Evolutionary conservation across 2,113 vertebrate genomes (phyloP).

Genomic region (Cynopterus brachyotis): DNA sequence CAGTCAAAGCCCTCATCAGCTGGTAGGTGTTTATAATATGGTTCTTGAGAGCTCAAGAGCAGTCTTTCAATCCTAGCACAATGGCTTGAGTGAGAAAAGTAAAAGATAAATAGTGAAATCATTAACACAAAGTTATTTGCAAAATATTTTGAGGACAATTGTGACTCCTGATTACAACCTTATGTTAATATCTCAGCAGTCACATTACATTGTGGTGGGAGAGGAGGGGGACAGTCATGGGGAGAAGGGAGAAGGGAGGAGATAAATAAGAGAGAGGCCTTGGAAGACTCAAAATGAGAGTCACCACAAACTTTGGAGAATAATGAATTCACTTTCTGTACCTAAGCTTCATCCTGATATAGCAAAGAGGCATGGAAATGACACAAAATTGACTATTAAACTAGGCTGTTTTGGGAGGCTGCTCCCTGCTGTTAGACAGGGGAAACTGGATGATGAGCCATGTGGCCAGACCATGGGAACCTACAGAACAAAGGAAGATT

Average conservation of each 20-base stretch:
- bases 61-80: not conserved
- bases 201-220: not conserved
- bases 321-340: not conserved
- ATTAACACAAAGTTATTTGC: not conserved
- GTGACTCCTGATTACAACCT: not conserved
- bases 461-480: too few relatives aligned
- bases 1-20: not conserved
- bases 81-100: not conserved
- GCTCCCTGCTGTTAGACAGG: too few relatives aligned
- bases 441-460: too few relatives aligned
- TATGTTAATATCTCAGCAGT: not conserved
- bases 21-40: accelerated
- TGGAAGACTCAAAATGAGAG: not conserved
- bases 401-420: too few relatives aligned
- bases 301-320: not conserved
- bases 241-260: too few relatives aligned
- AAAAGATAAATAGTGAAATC: not conserved
- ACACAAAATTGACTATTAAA: too few relatives aligned
- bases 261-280: not conserved
- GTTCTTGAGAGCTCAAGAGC: not conserved
- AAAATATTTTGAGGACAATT: not conserved
- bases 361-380: too few relatives aligned
- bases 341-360: not conserved
- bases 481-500: too few relatives aligned
- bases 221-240: accelerated